Conservation (phyloP, 2,888 invertebrate genomes). For the Andricus curvator region DNA sequence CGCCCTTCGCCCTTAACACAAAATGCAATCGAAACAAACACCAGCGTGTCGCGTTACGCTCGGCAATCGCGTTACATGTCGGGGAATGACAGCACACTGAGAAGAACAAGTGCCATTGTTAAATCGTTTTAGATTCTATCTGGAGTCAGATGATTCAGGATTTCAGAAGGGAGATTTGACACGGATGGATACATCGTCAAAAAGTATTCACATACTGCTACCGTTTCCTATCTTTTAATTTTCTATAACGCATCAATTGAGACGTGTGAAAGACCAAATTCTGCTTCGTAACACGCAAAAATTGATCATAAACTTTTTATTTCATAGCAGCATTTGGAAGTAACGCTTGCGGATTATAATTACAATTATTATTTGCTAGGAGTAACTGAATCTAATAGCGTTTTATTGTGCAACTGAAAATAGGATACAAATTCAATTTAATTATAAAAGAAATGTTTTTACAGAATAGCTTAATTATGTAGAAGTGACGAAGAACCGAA, state of each 20-base stretch:
- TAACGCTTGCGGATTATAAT: neutral
- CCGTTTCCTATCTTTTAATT: constrained; percentile 26
- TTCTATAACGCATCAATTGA: constrained; percentile 15
- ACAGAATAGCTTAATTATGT: no score
- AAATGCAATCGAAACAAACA: constrained; percentile 64
- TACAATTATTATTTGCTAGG: neutral
- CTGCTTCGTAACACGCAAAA: neutral
- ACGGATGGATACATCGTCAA: constrained; percentile 29
- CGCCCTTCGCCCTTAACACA: constrained; percentile 50
- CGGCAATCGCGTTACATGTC: constrained; percentile 51
- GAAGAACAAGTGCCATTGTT: constrained; percentile 74
- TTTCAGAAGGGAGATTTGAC: constrained; percentile 55
- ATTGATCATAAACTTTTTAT: neutral
- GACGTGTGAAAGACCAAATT: neutral
- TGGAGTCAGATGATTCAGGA: constrained; percentile 50
- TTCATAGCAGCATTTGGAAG: neutral
- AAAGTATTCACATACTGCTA: constrained; percentile 22
- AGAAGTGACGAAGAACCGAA: no score
- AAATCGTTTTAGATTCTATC: constrained; percentile 60
- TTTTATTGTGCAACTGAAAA: no score
- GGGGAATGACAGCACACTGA: constrained; percentile 52
- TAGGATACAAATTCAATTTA: no score
- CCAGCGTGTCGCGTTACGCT: constrained; percentile 64
- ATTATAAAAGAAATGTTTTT: no score
- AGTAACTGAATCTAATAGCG: no score